Conservation (phyloP, 1,140 invertebrate species). For the Protaetia brevitarsis region DNA sequence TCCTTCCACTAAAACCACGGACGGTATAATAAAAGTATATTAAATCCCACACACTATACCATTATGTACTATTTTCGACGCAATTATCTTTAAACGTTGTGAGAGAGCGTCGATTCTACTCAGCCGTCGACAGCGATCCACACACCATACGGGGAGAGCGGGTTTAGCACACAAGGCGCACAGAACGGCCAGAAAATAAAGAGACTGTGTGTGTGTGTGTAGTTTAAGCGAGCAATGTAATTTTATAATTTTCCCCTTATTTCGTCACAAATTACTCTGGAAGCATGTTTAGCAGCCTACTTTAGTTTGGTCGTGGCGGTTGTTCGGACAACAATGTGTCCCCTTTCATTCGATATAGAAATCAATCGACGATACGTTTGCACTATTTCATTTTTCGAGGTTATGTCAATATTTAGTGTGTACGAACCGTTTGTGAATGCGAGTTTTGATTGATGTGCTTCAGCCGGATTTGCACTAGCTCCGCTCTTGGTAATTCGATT, state of each 20-base stretch:
- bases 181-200: conserved; percentile 43
- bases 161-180: conserved; percentile 27
- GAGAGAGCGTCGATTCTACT: neutral
- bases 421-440: neutral
- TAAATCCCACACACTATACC: conserved; percentile 17
- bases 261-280: conserved; percentile 51
- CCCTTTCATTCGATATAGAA: conserved; percentile 2
- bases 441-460: neutral
- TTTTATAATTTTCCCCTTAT: conserved; percentile 52
- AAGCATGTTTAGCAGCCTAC: conserved; percentile 47
- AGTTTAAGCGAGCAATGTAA: conserved; percentile 49
- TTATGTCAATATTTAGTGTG: too few relatives aligned
- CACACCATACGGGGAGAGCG: too few relatives aligned
- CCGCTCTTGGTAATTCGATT: conserved; percentile 9
- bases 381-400: neutral
- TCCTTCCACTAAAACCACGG: too few relatives aligned
- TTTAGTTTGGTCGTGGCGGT: conserved; percentile 46
- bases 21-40: conserved; percentile 16
- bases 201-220: too few relatives aligned
- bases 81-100: conserved; percentile 13
- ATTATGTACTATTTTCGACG: conserved; percentile 17
- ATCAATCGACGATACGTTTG: neutral
- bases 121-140: too few relatives aligned
- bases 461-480: neutral
- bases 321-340: conserved; percentile 35